Base-by-base conservation (phyloP, 92 coral and sea anemone species). In the Zoanthus gigantus region DNA sequence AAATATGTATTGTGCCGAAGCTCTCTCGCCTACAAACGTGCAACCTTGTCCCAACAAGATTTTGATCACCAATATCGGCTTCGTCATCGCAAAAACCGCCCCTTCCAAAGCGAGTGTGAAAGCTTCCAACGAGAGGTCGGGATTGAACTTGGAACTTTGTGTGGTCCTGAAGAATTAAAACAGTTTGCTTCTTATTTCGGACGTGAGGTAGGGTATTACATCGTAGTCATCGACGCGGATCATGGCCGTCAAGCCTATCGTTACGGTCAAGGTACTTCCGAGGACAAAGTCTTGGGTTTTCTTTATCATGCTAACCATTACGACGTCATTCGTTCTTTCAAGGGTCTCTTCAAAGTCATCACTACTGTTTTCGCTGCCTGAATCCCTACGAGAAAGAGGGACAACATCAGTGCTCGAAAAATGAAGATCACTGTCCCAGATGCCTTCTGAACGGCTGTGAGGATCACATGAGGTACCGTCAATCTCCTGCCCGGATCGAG, bases 351-450 rank as follows among this genome's bases (percentile, higher is more conserved):
- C 28, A 9, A 16, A 42, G 53, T 34, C 23, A 42, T n/a, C 4
- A 4, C n/a, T 72, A 1, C 23, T 72, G 77, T 42, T 32, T 4
- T 9, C 0, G 0, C 17, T 72, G 77, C 9, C 15, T 72, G 18
- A 72, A 37, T 4, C 77, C 77, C 77, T 72, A 72, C 77, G 34
- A 72, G 4, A 30, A 72, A 16, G 53, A 72, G 3, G 77, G 77
- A 0, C 14, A 17, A 5, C 77, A 72, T 72, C 58, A 46, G 17
- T 75, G 79, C 17, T 0, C 57, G 60, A 60, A 32, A 9, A 47
- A 75, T 7, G 2, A 74, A 74, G 79, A 74, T 5, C 60, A 45
- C 8, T 47, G 52, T 47, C 52, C 52, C 52, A 8, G 8, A 4
- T 47, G 52, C 52, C 8, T 47, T 4, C 23, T 0, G 23, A 23